A percentile compares a stretch with the other conserved stretches of the same genome.
Evolutionary conservation across 2,888 invertebrate genomes (phyloP).

Genomic region (Protonemura montana): DNA sequence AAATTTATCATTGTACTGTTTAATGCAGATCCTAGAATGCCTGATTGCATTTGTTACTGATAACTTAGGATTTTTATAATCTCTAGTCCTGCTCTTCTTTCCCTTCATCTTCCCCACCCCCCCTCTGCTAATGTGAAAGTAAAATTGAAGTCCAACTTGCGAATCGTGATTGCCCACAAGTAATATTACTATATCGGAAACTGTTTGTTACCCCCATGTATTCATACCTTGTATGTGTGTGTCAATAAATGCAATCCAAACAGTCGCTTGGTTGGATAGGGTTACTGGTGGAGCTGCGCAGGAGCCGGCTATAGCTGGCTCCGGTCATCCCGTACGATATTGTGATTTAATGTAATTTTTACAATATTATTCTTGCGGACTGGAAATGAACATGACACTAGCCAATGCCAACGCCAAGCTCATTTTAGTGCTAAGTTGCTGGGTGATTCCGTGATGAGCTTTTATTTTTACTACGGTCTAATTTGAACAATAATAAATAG

Average conservation of each 20-base stretch:
- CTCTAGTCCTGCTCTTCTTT: constrained; percentile 53
- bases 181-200: constrained; percentile 27
- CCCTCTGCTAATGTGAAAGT: constrained; percentile 48
- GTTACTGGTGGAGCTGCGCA: constrained; percentile 42
- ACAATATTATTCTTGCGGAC: constrained; percentile 48
- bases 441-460: constrained; percentile 47
- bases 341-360: constrained; percentile 50
- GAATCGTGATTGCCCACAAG: constrained; percentile 23
- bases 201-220: constrained; percentile 48
- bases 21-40: constrained; percentile 50
- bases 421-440: constrained; percentile 50
- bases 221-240: constrained; percentile 48
- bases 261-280: constrained; percentile 45
- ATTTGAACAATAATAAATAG: constrained; percentile 51
- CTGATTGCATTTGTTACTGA: constrained; percentile 51
- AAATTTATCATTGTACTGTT: constrained; percentile 46
- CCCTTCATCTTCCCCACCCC: constrained; percentile 42
- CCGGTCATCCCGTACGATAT: constrained; percentile 43
- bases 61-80: constrained; percentile 51
- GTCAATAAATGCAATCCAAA: constrained; percentile 43
- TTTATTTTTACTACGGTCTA: constrained; percentile 51
- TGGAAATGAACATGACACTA: constrained; percentile 45
- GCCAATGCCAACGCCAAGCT: constrained; percentile 48
- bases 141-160: constrained; percentile 43
- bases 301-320: constrained; percentile 44